These are phyloP conservation scores for Platynereis dumerilii DNA, from an alignment of 2,888 invertebrate genomes.

Conservation along the genomic window DNA sequence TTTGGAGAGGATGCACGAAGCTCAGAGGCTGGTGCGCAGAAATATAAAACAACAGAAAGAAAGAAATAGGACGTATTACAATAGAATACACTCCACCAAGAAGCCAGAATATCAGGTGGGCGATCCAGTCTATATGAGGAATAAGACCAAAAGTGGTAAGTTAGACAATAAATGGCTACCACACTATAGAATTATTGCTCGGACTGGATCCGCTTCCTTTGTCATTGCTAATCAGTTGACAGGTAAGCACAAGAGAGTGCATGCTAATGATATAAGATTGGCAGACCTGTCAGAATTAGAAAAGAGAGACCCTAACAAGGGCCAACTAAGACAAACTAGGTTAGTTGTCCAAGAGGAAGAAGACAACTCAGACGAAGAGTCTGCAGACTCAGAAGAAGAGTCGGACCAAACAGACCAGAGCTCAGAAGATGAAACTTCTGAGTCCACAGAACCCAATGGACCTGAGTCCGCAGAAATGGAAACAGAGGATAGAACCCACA, in stretches of 20 bases:
- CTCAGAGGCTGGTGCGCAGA: not conserved
- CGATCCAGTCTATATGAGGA: not conserved
- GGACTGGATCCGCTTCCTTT: not conserved
- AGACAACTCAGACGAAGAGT: no score
- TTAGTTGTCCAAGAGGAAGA: no score
- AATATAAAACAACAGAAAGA: not conserved
- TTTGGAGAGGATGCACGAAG: not conserved
- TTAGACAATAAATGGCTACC: not conserved
- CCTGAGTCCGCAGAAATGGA: no score
- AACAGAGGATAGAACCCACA: no score
- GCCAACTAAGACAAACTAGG: no score
- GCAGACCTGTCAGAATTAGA: not conserved
- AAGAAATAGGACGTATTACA: not conserved
- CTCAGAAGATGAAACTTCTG: no score
- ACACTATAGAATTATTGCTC: not conserved
- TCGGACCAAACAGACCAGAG: no score
- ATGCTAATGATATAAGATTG: not conserved
- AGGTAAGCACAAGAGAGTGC: not conserved
- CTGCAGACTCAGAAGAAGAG: no score
- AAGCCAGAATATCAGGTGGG: not conserved
- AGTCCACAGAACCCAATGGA: no score
- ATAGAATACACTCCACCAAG: not conserved
- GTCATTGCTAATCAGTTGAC: not conserved
- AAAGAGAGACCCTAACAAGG: no score
- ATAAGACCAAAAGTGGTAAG: not conserved